Evolutionary conservation across 2,113 vertebrate species (phyloP), one percentile per base, ranked within the genome.

Genomic region (Lota lota): DNA sequence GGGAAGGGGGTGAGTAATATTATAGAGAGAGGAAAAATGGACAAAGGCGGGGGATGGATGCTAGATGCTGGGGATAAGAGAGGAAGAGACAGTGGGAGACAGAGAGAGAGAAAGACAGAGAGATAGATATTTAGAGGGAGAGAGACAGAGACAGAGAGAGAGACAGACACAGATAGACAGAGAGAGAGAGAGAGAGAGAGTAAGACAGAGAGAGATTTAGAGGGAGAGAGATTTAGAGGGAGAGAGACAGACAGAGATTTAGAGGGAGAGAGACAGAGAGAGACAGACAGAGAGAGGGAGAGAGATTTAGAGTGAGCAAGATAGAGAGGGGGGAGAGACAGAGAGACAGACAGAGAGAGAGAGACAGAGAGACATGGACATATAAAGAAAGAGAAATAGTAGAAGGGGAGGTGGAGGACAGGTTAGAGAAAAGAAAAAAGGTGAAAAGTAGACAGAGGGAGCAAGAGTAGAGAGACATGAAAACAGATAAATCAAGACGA

Each of bases 31-130:
- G 40, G 12, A 47, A 47, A 10, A 47, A 47, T 47, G 40, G 12
- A 47, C 40, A 12, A 7, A 47, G 40, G 40, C 12, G 40, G 12
- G 40, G 7, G 40, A 47, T 47, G 40, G 12, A 47, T 47, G 40
- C 40, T 47, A 47, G 40, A 47, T 47, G 40, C 40, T 47, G 40
- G 64, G 24, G n/a, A 72, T 71, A 68, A 53, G 57, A 65, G 64
- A 12, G 54, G n/a, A 58, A 40, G 22, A 22, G 14, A 60, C 4
- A 68, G 22, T 17, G 22, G 14, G 24, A 36, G 22, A 17, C 7
- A 28, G 36, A n/a, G 19, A 53, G 51, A 40, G 65, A 22, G 14
- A 66, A 16, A 22, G 20, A 53, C 8, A 15, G 19, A 20, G 15
- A 64, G 61, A 18, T 17, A 40, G 6, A 16, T 1, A 18, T 10